Base-by-base conservation (phyloP, 2,113 vertebrate species). In the Sorex fumeus region DNA sequence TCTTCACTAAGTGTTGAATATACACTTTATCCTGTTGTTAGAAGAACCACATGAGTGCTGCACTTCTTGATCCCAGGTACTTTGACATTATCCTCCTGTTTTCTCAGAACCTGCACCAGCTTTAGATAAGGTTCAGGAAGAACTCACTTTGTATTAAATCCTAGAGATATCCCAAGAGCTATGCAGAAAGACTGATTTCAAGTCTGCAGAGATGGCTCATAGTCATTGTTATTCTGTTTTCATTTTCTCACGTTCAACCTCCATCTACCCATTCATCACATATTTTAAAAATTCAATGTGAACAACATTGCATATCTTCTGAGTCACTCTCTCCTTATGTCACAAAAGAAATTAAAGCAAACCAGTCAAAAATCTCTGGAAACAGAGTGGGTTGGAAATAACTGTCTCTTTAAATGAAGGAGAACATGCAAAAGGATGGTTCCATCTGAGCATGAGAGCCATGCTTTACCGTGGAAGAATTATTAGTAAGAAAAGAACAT, bases 401-500 rank as follows among this genome's bases (percentile, higher is more conserved):
- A 89, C 90, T 94, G 94, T 94, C 81, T 94, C 95, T 96, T 91
- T 96, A 95, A 95, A 93, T 95, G 78, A 93, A 95, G 95, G 36
- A 87, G 81, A 90, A 83, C 84, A 88, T 92, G 90, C 94, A 95
- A 95, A 94, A 43, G 57, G 92, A 88, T 79, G 91, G 36, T 64
- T 95, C 50, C 40, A 67, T 92, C 84, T 36, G 53, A 76, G 25
- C 27, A 18, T 25, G 72, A 96, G 72, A 96, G 71, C 88, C 93
- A 64, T 66, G 90, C 88, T 97, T 93, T 74, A 95, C 87, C 83
- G 34, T 93, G 79, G 30, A 95, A 95, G 88, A 96, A 87, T 92
- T 95, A 93, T 97, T 96, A 96, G 87, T 64, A 89, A 91, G 89
- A 96, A 92, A 83, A 87, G 86, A 66, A 93, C 71, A 85, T 93